phyloP scores from a whole-genome alignment of 1,140 invertebrate species.

The Brachystomella parvula region DNA sequence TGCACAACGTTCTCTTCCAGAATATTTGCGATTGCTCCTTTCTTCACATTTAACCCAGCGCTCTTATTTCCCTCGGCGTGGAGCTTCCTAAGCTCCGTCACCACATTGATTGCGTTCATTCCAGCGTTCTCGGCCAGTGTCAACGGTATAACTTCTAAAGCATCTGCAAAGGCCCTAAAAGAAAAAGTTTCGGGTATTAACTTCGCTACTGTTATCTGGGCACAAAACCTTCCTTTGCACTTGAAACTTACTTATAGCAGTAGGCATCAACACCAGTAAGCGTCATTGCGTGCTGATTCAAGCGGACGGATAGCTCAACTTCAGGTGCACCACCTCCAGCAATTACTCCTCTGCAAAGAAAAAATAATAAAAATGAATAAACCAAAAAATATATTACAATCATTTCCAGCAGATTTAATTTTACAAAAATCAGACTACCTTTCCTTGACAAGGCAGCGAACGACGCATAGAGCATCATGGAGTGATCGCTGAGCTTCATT shows the following conservation, averaged over 20 bases:
- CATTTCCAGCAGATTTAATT: constrained; percentile 6
- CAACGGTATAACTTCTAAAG: constrained; percentile 92
- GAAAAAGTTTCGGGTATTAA: background rate
- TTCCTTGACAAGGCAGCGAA: constrained; percentile 92
- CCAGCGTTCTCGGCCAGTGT: constrained; percentile 99
- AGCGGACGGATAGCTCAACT: constrained; percentile 77
- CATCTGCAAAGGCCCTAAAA: constrained; percentile 80
- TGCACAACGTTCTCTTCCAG: constrained; percentile 96
- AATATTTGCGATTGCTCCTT: constrained; percentile 92
- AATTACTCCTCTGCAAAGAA: constrained; percentile 60
- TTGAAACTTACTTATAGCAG: constrained; percentile 55
- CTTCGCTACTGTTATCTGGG: background rate
- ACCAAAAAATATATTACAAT: background rate
- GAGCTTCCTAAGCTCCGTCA: constrained; percentile 90
- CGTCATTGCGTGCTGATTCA: constrained; percentile 74
- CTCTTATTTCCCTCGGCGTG: constrained; percentile 76
- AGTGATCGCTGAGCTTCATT: constrained; percentile 93
- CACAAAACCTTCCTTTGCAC: background rate
- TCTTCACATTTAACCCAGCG: constrained; percentile 94
- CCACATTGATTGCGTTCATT: constrained; percentile 93
- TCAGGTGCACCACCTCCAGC: constrained; percentile 96
- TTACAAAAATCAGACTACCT: constrained; percentile 44
- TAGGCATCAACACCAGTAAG: constrained; percentile 88
- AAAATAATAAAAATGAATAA: constrained; percentile 20
- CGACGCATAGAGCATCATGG: constrained; percentile 96